Evolutionary conservation across 2,888 invertebrate genomes (phyloP).

Genomic region (Tillus elongatus): DNA sequence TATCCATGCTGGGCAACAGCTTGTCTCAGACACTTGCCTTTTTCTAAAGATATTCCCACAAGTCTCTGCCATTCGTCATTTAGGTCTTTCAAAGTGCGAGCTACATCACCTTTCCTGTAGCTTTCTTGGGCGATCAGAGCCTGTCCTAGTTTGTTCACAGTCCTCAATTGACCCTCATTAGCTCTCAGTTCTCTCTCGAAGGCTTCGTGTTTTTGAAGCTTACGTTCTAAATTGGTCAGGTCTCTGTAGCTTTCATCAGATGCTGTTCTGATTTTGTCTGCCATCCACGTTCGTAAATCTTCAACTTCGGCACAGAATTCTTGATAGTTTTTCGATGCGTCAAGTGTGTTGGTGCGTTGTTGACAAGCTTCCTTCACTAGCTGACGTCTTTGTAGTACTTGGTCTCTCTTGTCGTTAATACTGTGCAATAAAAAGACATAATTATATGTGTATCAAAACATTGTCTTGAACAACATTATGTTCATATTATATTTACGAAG

Average conservation of each 20-base stretch:
- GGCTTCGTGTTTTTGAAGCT: conserved; percentile 92
- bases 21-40: conserved; percentile 72
- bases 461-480: too few species aligned
- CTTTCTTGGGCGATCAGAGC: conserved; percentile 62
- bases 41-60: conserved; percentile 54
- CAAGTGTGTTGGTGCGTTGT: conserved; percentile 62
- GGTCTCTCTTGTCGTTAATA: conserved; percentile 61
- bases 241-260: conserved; percentile 90
- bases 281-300: conserved; percentile 82
- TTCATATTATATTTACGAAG: too few species aligned
- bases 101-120: conserved; percentile 62
- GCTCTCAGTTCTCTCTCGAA: conserved; percentile 91
- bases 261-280: conserved; percentile 84
- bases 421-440: conserved; percentile 36
- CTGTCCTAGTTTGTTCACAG: conserved; percentile 73
- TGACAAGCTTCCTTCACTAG: conserved; percentile 67
- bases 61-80: conserved; percentile 72
- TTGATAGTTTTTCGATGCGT: conserved; percentile 82
- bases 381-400: conserved; percentile 65
- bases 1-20: conserved; percentile 76
- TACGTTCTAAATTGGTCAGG: conserved; percentile 78
- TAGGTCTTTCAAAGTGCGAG: conserved; percentile 55
- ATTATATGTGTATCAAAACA: neutral
- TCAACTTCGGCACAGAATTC: conserved; percentile 88
- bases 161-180: conserved; percentile 84